Percentiles rank a stretch among this genome's conserved stretches.
These are phyloP conservation scores for Catostomus latipinnis DNA, from an alignment of 2,797 vertebrate genomes.

Conservation along the genomic window DNA sequence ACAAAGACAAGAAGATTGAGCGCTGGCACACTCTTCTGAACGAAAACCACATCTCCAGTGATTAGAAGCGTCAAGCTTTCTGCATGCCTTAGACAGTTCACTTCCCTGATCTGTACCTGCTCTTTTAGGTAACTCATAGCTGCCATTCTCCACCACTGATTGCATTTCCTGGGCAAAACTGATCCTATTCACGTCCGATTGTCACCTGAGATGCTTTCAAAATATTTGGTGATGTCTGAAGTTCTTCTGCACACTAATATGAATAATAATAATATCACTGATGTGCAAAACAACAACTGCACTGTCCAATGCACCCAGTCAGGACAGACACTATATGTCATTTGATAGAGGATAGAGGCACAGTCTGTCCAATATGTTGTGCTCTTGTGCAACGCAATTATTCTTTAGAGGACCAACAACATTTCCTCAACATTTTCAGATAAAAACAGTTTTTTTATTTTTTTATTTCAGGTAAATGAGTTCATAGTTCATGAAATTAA, in stretches of 20 bases:
- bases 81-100: constrained; percentile 66
- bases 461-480: too few species aligned
- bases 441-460: too few species aligned
- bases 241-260: constrained; percentile 10
- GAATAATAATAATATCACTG: too few species aligned
- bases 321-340: too few species aligned
- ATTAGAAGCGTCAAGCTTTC: constrained; percentile 72
- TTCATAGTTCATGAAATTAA: too few species aligned
- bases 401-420: too few species aligned
- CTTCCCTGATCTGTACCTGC: constrained; percentile 10
- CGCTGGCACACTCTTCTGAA: constrained; percentile 95
- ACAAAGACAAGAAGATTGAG: constrained; percentile 98
- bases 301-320: too few species aligned
- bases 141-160: constrained; percentile 44
- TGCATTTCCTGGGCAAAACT: constrained; percentile 5
- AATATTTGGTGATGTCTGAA: neutral
- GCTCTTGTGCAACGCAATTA: too few species aligned
- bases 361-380: too few species aligned
- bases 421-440: too few species aligned
- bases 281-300: too few species aligned
- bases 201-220: constrained; percentile 5
- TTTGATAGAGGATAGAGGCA: too few species aligned
- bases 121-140: constrained; percentile 49
- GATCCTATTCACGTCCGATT: neutral
- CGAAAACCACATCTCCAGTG: constrained; percentile 88